Percentiles rank a stretch among this genome's conserved stretches.
Conservation (phyloP, 2,113 vertebrate genomes). For the Macheiramphus alcinus region DNA sequence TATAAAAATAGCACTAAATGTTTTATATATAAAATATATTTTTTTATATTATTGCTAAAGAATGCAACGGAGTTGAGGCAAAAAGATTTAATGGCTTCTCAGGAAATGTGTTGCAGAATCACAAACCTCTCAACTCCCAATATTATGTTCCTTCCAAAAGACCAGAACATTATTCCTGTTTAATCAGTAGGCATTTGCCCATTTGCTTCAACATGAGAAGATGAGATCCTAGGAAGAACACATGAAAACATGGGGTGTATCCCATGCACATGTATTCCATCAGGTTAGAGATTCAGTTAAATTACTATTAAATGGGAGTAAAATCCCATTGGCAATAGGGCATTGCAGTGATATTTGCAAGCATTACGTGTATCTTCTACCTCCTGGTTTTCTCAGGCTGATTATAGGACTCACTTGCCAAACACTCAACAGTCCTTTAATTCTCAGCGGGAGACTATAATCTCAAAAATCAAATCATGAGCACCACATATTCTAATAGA, state of each 20-base stretch:
- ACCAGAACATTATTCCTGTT: neutral
- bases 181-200: neutral
- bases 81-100: neutral
- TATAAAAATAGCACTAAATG: neutral
- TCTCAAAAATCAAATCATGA: neutral
- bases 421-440: neutral
- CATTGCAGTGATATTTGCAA: neutral
- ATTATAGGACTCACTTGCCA: neutral
- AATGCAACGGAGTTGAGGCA: neutral
- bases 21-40: neutral
- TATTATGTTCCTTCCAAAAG: neutral
- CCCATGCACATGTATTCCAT: neutral
- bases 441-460: neutral
- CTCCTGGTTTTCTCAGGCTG: neutral
- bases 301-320: neutral
- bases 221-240: neutral
- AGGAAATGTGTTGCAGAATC: neutral
- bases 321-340: neutral
- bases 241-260: fast-evolving
- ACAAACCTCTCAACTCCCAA: neutral
- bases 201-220: neutral
- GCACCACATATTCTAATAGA: neutral
- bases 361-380: neutral
- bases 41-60: neutral
- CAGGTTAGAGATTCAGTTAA: neutral